These are phyloP conservation scores for Varanus komodoensis DNA, from an alignment of 2,113 vertebrate genomes.

Conservation along the genomic window DNA sequence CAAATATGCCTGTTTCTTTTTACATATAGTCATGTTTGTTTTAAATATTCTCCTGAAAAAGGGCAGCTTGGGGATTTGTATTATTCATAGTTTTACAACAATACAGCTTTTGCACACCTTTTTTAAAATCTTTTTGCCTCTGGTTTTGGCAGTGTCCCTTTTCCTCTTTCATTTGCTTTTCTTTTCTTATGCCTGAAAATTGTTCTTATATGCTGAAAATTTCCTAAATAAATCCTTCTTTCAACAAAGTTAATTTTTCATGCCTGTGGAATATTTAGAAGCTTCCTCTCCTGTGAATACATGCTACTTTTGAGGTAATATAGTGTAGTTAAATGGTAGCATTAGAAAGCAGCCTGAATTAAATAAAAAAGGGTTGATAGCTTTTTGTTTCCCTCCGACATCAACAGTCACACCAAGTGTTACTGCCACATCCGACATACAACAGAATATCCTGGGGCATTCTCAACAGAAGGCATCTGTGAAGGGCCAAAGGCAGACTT, in stretches of 20 bases:
- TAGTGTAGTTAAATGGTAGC: background rate
- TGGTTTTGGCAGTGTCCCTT: background rate
- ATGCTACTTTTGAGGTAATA: background rate
- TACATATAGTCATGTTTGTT: background rate
- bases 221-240: background rate
- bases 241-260: background rate
- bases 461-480: too few relatives aligned
- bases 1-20: background rate
- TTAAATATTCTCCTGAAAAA: background rate
- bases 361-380: background rate
- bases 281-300: background rate
- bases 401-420: too few relatives aligned
- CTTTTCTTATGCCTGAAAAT: background rate
- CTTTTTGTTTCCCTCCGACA: too few relatives aligned
- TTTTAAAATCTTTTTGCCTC: background rate
- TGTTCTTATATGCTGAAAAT: background rate
- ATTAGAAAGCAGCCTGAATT: background rate
- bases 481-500: too few relatives aligned
- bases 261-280: background rate
- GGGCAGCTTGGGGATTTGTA: background rate
- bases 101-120: background rate
- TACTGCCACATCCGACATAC: too few relatives aligned
- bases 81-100: background rate
- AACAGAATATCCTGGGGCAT: too few relatives aligned
- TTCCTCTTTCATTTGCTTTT: background rate